phyloP scores from a whole-genome alignment of 2,113 vertebrate genomes.

The Lepus timidus region DNA sequence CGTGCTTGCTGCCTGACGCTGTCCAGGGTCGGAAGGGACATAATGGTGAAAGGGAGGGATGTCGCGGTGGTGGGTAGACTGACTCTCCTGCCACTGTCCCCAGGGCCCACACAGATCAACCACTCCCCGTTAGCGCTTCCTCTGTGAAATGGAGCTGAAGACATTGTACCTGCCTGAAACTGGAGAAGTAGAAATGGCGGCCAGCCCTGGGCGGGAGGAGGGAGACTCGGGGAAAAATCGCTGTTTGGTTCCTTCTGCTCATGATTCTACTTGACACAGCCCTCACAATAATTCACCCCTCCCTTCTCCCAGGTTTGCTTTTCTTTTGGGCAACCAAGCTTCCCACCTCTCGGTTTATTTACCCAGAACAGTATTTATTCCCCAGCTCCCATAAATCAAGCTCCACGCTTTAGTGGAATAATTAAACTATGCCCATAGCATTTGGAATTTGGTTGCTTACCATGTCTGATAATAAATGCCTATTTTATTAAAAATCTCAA shows the following conservation, averaged over 20 bases:
- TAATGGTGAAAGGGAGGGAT: too few species aligned
- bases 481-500: not conserved
- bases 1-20: not conserved
- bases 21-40: not conserved
- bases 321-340: not conserved
- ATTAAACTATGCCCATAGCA: not conserved
- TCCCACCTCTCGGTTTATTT: not conserved
- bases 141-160: not conserved
- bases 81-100: accelerated
- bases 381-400: not conserved
- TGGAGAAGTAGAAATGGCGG: not conserved
- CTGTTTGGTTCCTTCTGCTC: not conserved
- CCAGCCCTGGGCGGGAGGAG: not conserved
- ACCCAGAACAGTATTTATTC: not conserved
- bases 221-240: not conserved
- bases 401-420: not conserved
- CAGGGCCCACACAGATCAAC: not conserved
- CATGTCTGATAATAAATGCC: not conserved
- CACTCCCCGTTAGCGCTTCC: too few species aligned
- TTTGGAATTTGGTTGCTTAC: not conserved
- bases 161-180: not conserved
- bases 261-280: too few species aligned
- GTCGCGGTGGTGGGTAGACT: not conserved
- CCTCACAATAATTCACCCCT: not conserved
- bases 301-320: not conserved